A percentile compares a stretch with the other conserved stretches of the same genome.
These are phyloP conservation scores for Acrocephalus scirpaceus DNA, from an alignment of 2,797 vertebrate genomes.

Conservation along the genomic window DNA sequence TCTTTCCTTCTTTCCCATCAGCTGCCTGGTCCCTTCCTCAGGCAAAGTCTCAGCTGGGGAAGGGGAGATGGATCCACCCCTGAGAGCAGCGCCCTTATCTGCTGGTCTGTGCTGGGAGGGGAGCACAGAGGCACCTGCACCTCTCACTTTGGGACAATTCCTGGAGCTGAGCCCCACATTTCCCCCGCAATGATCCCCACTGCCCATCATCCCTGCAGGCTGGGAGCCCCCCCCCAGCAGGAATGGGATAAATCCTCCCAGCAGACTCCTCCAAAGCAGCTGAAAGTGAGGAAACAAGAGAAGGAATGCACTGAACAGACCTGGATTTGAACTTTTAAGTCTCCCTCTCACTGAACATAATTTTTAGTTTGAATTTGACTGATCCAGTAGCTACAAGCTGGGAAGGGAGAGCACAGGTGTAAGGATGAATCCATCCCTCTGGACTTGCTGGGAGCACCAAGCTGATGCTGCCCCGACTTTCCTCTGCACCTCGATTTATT, in stretches of 20 bases:
- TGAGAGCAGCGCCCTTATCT: fast-evolving
- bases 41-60: not conserved
- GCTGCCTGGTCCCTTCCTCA: not conserved
- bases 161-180: not conserved
- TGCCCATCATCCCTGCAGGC: not conserved
- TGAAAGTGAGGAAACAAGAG: not conserved
- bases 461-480: not conserved
- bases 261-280: not conserved
- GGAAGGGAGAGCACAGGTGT: not conserved
- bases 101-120: not conserved
- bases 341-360: not conserved
- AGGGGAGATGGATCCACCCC: not conserved
- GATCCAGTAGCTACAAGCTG: not conserved
- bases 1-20: not conserved
- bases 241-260: not conserved
- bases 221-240: not conserved
- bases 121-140: not conserved
- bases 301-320: not conserved
- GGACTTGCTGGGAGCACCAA: not conserved
- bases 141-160: not conserved
- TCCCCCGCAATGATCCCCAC: not conserved
- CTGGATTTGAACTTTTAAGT: conserved; percentile 38
- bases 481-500: not conserved
- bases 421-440: not conserved
- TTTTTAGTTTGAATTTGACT: conserved; percentile 32